Base-by-base conservation (phyloP, 2,888 invertebrate genomes). In the Chymomyza procnemis region DNA sequence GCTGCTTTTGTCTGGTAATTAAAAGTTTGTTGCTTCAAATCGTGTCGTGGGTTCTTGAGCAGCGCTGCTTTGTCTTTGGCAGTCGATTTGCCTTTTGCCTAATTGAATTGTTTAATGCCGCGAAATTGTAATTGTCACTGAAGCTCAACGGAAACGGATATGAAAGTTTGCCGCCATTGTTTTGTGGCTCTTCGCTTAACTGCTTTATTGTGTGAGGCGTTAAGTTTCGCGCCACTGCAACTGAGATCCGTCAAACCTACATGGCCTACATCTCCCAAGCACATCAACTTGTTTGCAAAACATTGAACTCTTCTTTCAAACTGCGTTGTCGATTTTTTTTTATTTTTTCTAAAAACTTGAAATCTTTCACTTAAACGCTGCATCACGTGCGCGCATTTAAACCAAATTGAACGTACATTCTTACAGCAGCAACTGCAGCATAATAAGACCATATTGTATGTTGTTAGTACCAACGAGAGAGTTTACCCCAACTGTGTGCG, bases 61-160 rank as follows among this genome's bases (percentile, higher is more conserved):
- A 21, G 19, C 9, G 3, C 2, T 9, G 19, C 19, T 54, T 19
- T 54, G 19, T 54, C 21, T 18, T 54, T 72, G 70, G 70, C 52
- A 56, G 64, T 63, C 74, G 79, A 74, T 71, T 73, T 72, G 74
- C 66, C 66, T 69, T 76, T 70, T 78, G 79, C 76, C 76, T 87
- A 87, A 87, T 86, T 86, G 76, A 85, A 79, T 83, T 84, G 83
- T 80, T 85, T 80, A 76, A 78, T 79, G 79, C 83, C 65, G 76
- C 65, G 74, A 73, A 78, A 78, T 75, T 71, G 80, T 73, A 80
- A 85, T 74, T 83, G 85, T 80, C 69, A 71, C 66, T 74, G 79
- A 75, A 75, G 67, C 69, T 60, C 18, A 62, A 58, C 75, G 87
- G 85, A 85, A 86, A 71, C 83, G 87, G 87, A 80, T 79, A 80